Conservation (phyloP, 2,888 invertebrate genomes). For the Sphaerophoria rueppellii region DNA sequence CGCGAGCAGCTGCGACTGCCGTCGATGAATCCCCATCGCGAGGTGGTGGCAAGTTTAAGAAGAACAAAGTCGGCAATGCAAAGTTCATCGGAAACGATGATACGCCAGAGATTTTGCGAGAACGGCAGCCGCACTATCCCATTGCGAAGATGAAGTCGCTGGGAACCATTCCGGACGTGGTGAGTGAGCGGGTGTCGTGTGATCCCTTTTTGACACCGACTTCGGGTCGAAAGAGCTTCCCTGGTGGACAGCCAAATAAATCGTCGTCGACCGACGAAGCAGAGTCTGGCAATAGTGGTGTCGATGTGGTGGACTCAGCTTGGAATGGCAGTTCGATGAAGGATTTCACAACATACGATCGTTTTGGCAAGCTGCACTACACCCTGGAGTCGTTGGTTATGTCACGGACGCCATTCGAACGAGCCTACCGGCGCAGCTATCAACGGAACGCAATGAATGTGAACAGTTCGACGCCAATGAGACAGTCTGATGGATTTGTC, state of each 20-base stretch:
- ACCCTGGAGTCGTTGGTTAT: slow-evolving; percentile 77
- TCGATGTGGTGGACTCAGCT: slow-evolving; percentile 65
- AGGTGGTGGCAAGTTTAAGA: slow-evolving; percentile 78
- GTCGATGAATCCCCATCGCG: slow-evolving; percentile 75
- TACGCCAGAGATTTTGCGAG: slow-evolving; percentile 73
- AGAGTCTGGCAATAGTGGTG: slow-evolving; percentile 34
- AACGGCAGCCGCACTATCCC: slow-evolving; percentile 76
- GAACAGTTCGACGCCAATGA: slow-evolving; percentile 79
- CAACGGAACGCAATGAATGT: slow-evolving; percentile 72
- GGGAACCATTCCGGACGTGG: slow-evolving; percentile 81
- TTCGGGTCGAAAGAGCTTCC: slow-evolving; percentile 77
- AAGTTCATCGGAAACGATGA: slow-evolving; percentile 82
- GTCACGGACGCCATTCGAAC: slow-evolving; percentile 81
- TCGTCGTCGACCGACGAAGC: neutral
- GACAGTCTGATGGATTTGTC: slow-evolving; percentile 77
- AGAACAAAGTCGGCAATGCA: slow-evolving; percentile 82
- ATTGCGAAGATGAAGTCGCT: slow-evolving; percentile 82
- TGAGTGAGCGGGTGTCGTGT: slow-evolving; percentile 79
- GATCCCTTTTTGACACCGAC: slow-evolving; percentile 82
- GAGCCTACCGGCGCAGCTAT: slow-evolving; percentile 80
- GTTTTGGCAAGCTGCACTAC: slow-evolving; percentile 74
- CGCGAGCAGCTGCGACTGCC: neutral
- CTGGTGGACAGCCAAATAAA: slow-evolving; percentile 25
- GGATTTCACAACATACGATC: slow-evolving; percentile 76
- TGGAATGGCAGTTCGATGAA: slow-evolving; percentile 75